A percentile compares a stretch with the other conserved stretches of the same genome.
phyloP scores from a whole-genome alignment of 2,888 invertebrate genomes.

The Oscheius sp. region DNA sequence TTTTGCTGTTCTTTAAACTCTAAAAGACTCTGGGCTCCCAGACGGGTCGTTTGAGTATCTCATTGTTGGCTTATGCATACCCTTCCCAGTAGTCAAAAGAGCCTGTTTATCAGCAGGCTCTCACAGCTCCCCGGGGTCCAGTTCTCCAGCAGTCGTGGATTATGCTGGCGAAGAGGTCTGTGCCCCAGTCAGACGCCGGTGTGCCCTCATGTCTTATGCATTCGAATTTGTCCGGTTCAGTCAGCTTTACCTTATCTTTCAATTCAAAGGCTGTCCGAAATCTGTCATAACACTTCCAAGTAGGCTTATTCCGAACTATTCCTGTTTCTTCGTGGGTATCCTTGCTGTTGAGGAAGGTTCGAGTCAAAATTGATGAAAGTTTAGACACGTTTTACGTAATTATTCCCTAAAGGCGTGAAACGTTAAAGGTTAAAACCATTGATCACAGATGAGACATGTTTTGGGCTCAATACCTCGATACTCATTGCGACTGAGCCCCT shows the following conservation, averaged over 20 bases:
- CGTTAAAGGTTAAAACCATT: too few species aligned
- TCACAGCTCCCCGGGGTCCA: constrained; percentile 35
- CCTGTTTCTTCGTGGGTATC: too few species aligned
- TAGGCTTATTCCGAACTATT: too few species aligned
- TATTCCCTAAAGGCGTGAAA: too few species aligned
- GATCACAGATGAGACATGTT: too few species aligned
- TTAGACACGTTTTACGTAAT: too few species aligned
- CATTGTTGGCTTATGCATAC: constrained; percentile 1
- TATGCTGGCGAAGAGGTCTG: constrained; percentile 20
- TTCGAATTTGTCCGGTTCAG: constrained; percentile 32
- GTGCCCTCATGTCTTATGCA: constrained; percentile 32
- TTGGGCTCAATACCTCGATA: neutral
- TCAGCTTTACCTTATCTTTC: constrained; percentile 9
- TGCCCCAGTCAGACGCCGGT: constrained; percentile 10
- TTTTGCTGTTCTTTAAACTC: neutral
- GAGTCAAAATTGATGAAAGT: too few species aligned
- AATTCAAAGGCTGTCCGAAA: too few species aligned
- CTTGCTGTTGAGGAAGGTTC: too few species aligned
- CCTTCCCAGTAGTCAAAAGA: constrained; percentile 12
- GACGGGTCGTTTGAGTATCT: constrained; percentile 20
- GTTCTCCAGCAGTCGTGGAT: constrained; percentile 9
- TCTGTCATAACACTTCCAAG: too few species aligned
- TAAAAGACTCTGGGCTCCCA: neutral
- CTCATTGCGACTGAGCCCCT: constrained; percentile 3
- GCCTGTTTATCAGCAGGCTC: constrained; percentile 28